These are phyloP conservation scores for Cecidostiba fungosa DNA, from an alignment of 2,888 invertebrate species.

Conservation along the genomic window DNA sequence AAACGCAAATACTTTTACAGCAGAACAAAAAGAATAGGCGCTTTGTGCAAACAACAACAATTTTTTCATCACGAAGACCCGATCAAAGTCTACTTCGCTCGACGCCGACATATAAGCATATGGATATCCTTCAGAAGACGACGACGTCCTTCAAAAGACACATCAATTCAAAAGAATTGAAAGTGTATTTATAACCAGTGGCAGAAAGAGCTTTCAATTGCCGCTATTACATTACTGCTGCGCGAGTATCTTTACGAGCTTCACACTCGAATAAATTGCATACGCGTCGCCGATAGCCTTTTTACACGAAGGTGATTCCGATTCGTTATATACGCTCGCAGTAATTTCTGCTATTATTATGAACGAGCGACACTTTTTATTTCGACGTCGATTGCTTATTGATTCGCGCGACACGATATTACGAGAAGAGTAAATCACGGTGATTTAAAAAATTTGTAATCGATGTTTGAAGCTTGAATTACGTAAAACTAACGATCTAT, in stretches of 20 bases:
- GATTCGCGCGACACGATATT: constrained; percentile 27
- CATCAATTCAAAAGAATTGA: constrained; percentile 4
- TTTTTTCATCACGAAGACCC: not conserved
- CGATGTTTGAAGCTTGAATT: not conserved
- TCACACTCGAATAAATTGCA: constrained; percentile 57
- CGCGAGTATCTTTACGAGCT: constrained; percentile 27
- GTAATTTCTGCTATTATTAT: constrained; percentile 6
- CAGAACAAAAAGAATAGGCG: not conserved
- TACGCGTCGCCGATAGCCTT: not conserved
- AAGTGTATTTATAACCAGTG: constrained; percentile 1
- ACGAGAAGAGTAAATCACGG: not conserved
- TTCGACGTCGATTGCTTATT: constrained; percentile 32
- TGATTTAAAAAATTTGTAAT: not conserved
- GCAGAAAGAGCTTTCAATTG: constrained; percentile 30
- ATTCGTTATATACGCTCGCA: constrained; percentile 40
- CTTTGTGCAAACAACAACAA: too few species aligned
- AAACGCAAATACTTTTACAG: not conserved
- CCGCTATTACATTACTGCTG: constrained; percentile 17
- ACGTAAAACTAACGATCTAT: not conserved
- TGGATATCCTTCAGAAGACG: not conserved
- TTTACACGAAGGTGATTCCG: constrained; percentile 42
- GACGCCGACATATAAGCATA: not conserved
- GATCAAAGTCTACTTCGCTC: not conserved
- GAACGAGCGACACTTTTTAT: constrained; percentile 30
- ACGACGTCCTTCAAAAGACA: not conserved